Evolutionary conservation across 2,888 invertebrate genomes (phyloP).

Genomic region (Margaritifera margaritifera): DNA sequence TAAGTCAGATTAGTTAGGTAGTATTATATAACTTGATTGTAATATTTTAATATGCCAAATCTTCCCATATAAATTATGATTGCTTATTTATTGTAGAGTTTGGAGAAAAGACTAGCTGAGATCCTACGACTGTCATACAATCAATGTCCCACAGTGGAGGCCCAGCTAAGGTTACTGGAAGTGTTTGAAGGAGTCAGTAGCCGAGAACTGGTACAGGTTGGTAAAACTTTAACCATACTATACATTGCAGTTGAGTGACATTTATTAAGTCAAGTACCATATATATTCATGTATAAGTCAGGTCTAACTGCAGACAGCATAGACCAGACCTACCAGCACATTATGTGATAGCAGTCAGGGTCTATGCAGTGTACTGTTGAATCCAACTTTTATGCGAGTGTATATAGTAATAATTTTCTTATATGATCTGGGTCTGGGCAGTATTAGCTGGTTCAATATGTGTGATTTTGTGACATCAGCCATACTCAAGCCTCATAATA

Average conservation of each 20-base stretch:
- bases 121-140: conserved; percentile 68
- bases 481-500: too few species aligned
- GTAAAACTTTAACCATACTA: background rate
- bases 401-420: too few species aligned
- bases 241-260: background rate
- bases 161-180: conserved; percentile 70
- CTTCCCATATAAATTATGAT: too few species aligned
- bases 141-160: conserved; percentile 70
- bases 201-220: conserved; percentile 71
- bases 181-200: conserved; percentile 73
- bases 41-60: too few species aligned
- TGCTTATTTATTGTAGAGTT: conserved; percentile 42
- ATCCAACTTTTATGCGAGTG: too few species aligned
- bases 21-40: too few species aligned
- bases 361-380: background rate
- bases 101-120: conserved; percentile 68
- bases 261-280: background rate
- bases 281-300: background rate
- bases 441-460: too few species aligned
- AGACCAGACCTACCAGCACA: background rate
- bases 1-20: too few species aligned
- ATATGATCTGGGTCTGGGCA: too few species aligned
- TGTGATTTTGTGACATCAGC: too few species aligned
- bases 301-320: background rate
- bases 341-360: background rate